phyloP scores from a whole-genome alignment of 2,113 vertebrate species.

The Xenus cinereus region DNA sequence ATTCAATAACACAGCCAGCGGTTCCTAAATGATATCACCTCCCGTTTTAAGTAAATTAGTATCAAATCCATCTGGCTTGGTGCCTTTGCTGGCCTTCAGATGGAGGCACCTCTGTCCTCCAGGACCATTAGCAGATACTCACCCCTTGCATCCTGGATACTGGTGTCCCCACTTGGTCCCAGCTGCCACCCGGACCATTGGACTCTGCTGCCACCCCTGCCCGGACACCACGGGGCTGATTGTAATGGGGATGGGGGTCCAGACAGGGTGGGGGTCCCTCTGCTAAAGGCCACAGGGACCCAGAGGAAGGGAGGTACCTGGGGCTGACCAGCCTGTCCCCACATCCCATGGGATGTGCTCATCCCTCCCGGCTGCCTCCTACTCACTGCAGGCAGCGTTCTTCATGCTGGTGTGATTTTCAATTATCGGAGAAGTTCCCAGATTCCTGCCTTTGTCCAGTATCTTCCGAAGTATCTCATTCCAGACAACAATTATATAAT shows the following conservation, averaged over 20 bases:
- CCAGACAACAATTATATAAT: constrained; percentile 52
- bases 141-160: rapidly evolving
- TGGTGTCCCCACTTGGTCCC: rapidly evolving
- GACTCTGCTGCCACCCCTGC: not conserved
- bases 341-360: rapidly evolving
- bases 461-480: constrained; percentile 19
- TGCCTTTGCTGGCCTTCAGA: not conserved
- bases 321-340: not conserved
- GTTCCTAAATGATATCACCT: not conserved
- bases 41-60: not conserved
- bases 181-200: not conserved
- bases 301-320: not conserved
- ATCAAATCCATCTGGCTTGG: not conserved
- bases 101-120: not conserved
- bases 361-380: not conserved
- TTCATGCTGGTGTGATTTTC: not conserved
- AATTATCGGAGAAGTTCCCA: not conserved
- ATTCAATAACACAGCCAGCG: not conserved
- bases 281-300: not conserved
- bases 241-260: rapidly evolving
- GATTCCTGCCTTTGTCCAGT: constrained; percentile 36
- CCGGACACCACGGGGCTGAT: rapidly evolving
- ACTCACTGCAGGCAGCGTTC: not conserved
- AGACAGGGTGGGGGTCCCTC: not conserved
- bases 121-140: not conserved